These are phyloP conservation scores for Bergia puertoricense DNA, from an alignment of 92 coral and sea anemone species.

Conservation along the genomic window DNA sequence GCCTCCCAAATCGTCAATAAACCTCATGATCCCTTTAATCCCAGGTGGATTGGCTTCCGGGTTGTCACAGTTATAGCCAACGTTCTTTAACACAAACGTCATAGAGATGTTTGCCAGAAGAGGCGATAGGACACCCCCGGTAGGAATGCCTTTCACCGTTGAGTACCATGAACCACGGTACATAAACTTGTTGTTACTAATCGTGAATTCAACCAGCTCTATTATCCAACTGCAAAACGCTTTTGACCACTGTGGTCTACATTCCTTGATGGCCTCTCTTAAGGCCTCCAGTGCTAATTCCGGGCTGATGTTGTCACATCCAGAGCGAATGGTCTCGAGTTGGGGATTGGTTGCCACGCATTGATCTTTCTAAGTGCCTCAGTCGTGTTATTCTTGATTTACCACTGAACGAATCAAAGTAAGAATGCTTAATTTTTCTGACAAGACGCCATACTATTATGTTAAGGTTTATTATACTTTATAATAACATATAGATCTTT, in stretches of 20 bases:
- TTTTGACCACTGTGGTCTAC: slow-evolving; percentile 10
- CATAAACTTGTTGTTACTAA: not conserved
- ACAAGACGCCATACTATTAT: too few relatives aligned
- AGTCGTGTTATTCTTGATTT: too few relatives aligned
- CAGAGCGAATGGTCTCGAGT: slow-evolving; percentile 17
- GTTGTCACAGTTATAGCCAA: not conserved
- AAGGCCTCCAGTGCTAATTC: slow-evolving; percentile 2
- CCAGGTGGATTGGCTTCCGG: slow-evolving; percentile 6
- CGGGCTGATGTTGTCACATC: slow-evolving; percentile 25
- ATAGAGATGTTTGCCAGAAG: not conserved
- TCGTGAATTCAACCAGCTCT: not conserved
- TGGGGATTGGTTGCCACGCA: slow-evolving; percentile 9
- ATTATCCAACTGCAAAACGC: slow-evolving; percentile 13
- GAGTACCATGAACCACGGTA: slow-evolving; percentile 18
- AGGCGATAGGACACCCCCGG: not conserved
- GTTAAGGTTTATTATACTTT: too few relatives aligned
- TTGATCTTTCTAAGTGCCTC: not conserved
- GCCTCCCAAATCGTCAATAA: not conserved
- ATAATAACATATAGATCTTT: too few relatives aligned
- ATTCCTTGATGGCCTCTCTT: slow-evolving; percentile 1
- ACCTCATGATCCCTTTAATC: not conserved
- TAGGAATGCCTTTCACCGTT: not conserved
- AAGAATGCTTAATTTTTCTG: too few relatives aligned
- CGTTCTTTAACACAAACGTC: not conserved
- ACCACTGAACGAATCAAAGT: too few relatives aligned